These are phyloP conservation scores for Ptychodera flava DNA, from an alignment of 35 echinoderm and acorn worm species.

Conservation along the genomic window DNA sequence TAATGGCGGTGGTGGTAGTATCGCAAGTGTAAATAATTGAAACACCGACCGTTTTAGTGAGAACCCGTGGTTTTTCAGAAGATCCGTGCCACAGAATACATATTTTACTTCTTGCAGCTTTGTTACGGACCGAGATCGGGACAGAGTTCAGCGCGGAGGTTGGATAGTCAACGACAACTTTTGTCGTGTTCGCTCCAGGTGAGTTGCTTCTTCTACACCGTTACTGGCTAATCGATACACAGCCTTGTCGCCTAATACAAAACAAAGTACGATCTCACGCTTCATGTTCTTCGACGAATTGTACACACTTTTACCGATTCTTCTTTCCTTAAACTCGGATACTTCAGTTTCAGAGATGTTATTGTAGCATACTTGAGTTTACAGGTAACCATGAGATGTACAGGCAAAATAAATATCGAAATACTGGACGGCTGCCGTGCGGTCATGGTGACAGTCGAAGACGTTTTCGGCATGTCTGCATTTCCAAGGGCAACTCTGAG, in stretches of 20 bases:
- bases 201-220: neutral
- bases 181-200: neutral
- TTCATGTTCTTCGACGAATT: too few species aligned
- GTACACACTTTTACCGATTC: too few species aligned
- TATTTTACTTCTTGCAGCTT: neutral
- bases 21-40: neutral
- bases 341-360: too few species aligned
- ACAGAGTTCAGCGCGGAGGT: neutral
- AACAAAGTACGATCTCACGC: neutral
- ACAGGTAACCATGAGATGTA: too few species aligned
- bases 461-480: too few species aligned
- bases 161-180: neutral
- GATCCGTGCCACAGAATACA: neutral
- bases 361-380: too few species aligned
- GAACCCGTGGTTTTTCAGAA: neutral
- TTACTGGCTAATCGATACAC: neutral
- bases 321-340: too few species aligned
- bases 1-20: neutral
- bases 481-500: too few species aligned
- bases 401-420: too few species aligned
- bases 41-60: neutral
- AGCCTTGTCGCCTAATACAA: neutral
- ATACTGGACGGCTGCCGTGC: too few species aligned
- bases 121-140: neutral
- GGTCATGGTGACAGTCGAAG: too few species aligned